Evolutionary conservation across 1,140 invertebrate genomes (phyloP).

Genomic region (Neodiprion lecontei): DNA sequence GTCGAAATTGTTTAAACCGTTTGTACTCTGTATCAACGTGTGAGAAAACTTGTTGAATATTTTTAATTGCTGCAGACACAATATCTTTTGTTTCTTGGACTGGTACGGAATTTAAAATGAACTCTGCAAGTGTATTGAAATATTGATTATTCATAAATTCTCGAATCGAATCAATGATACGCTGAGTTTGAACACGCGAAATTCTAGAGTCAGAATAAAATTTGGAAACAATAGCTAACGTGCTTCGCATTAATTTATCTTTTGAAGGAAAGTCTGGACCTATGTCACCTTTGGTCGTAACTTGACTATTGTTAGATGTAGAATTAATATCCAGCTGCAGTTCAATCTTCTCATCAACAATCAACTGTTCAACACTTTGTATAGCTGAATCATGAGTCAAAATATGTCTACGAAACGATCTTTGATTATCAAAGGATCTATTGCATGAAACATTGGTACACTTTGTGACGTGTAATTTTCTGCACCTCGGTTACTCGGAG

Average conservation of each 20-base stretch:
- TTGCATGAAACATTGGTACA: neutral
- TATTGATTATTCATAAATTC: neutral
- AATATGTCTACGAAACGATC: neutral
- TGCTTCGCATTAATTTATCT: neutral
- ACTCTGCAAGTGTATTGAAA: neutral
- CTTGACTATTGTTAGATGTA: neutral
- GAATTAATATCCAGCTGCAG: neutral
- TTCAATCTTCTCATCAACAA: neutral
- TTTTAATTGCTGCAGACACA: neutral
- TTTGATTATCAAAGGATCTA: slow-evolving; percentile 1
- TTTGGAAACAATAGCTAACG: neutral
- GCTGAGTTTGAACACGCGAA: neutral
- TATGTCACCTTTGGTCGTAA: neutral
- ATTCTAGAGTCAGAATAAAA: neutral
- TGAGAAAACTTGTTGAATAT: neutral
- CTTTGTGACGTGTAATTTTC: too few species aligned
- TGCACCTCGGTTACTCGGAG: too few species aligned
- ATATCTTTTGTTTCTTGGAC: neutral
- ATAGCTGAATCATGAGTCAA: neutral
- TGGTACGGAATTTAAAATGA: neutral
- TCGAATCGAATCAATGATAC: neutral
- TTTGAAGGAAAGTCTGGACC: neutral
- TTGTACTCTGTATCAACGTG: slow-evolving; percentile 15
- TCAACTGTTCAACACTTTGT: neutral
- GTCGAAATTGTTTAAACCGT: slow-evolving; percentile 20